phyloP scores from a whole-genome alignment of 23 tunicate genomes.

The Diplosoma virens region DNA sequence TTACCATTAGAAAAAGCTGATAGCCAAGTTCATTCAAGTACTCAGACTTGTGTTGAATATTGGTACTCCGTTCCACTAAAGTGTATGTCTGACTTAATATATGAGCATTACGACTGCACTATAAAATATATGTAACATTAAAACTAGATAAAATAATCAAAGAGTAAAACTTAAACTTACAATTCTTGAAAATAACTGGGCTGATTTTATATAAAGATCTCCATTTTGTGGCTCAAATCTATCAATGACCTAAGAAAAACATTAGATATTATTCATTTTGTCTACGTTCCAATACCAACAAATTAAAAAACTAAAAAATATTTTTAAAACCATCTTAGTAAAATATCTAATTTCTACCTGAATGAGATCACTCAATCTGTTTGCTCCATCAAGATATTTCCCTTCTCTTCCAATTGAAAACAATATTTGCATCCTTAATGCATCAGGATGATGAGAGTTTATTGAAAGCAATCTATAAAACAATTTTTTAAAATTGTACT shows the following conservation, averaged over 20 bases:
- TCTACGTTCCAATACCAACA: too few relatives aligned
- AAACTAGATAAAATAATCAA: neutral
- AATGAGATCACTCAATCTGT: slow-evolving; percentile 67
- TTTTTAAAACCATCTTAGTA: too few relatives aligned
- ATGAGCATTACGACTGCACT: slow-evolving; percentile 66
- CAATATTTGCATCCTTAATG: slow-evolving; percentile 55
- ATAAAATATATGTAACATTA: neutral
- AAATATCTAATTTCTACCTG: slow-evolving; percentile 67
- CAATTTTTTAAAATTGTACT: too few relatives aligned
- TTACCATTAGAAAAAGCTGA: slow-evolving; percentile 72
- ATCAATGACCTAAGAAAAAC: slow-evolving; percentile 65
- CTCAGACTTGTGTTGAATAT: slow-evolving; percentile 26
- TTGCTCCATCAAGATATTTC: slow-evolving; percentile 56
- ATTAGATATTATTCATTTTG: neutral
- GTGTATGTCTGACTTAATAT: slow-evolving; percentile 76
- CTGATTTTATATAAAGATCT: slow-evolving; percentile 54
- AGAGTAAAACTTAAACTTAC: slow-evolving; percentile 35
- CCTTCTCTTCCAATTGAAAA: slow-evolving; percentile 65
- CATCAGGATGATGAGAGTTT: slow-evolving; percentile 80
- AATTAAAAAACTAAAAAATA: too few relatives aligned
- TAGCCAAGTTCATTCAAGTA: slow-evolving; percentile 63
- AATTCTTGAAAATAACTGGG: slow-evolving; percentile 67
- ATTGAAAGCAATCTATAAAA: slow-evolving; percentile 57
- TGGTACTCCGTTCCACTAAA: slow-evolving; percentile 59
- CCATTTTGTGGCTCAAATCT: slow-evolving; percentile 89